Conservation (phyloP, 2,113 vertebrate genomes). For the Perognathus longimembris region DNA sequence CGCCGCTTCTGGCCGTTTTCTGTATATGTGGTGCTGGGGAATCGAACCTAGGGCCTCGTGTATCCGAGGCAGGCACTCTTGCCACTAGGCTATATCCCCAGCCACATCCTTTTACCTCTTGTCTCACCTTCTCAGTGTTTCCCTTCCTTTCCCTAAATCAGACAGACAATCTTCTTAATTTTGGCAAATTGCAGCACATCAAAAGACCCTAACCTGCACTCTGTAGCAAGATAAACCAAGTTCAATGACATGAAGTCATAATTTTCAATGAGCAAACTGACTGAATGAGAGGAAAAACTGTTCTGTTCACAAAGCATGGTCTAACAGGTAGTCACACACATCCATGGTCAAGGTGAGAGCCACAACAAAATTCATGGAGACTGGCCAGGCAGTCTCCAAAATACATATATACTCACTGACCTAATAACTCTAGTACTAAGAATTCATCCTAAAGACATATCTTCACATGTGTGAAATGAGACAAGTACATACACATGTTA, state of each 20-base stretch:
- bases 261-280: not conserved
- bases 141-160: no score
- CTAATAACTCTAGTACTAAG: not conserved
- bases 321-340: not conserved
- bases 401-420: not conserved
- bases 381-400: not conserved
- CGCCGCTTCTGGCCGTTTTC: no score
- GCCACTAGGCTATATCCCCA: no score
- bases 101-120: no score
- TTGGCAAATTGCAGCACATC: not conserved
- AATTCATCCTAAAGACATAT: slow-evolving; percentile 58
- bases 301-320: not conserved
- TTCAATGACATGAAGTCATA: not conserved
- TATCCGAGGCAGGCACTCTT: no score
- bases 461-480: slow-evolving; percentile 56
- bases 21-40: no score
- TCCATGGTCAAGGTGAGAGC: not conserved
- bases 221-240: not conserved
- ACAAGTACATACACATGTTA: not conserved
- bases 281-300: not conserved
- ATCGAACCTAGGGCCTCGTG: no score
- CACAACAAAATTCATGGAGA: not conserved
- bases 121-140: no score
- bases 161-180: no score
- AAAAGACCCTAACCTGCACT: not conserved